Evolutionary conservation across 2,888 invertebrate species (phyloP), one percentile per base, ranked within the genome.

Genomic region (Monopis laevigella): DNA sequence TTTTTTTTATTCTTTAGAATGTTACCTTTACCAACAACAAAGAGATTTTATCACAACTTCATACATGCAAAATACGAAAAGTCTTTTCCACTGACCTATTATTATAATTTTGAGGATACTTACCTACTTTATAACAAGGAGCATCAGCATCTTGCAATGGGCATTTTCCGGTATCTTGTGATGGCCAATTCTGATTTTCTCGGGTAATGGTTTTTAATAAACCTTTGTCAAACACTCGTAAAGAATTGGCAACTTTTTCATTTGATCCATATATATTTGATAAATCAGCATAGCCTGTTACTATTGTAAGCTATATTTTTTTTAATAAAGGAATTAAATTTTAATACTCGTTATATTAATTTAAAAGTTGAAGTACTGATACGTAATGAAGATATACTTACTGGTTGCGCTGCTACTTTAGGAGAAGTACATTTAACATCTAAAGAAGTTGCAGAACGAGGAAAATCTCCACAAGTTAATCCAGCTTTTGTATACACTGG

Each of bases 381-480:
- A n/a, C n/a, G n/a, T n/a, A n/a, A n/a, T n/a, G 8, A 21, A 21
- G 24, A 7, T 7, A 8, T 21, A 28, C 11, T 28, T 28, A 28
- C 28, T 4, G 28, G 28, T 28, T 28, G 10, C 7, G 28, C 28
- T 7, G 11, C 28, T 28, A n/a, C 11, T 7, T n/a, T 11, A 11
- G 7, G 6, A 8, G 4, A n/a, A 4, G 4, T 28, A 28, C 28
- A 28, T n/a, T 28, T 11, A 7, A 28, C 4, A 28, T 28, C 28
- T 4, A n/a, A 4, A 4, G 28, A n/a, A n/a, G 28, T 28, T 4
- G 11, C 28, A n/a, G 28, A 28, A 8, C 28, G 28, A n/a, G 28
- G 28, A 28, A 28, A 28, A 28, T 28, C 28, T 4, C 28, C 28
- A 11, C 28, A 28, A n/a, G 28, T 28, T 11, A 28, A n/a, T 28